Base-by-base conservation (phyloP, 2,888 invertebrate genomes). In the Congeria kusceri region DNA sequence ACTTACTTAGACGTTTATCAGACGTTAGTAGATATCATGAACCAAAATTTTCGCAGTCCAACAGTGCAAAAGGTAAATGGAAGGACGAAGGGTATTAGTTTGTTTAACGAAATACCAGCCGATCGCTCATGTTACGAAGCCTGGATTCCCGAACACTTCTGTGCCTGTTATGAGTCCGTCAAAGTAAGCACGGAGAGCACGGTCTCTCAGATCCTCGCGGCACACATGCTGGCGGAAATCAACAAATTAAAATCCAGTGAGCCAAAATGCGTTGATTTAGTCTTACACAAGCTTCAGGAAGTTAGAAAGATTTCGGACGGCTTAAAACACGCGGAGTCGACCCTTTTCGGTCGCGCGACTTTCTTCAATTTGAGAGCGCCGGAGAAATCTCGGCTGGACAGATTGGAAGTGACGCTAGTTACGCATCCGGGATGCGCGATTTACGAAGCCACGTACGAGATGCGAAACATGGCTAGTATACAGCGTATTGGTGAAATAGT, bases 1-100 rank as follows among this genome's bases (percentile, higher is more conserved):
- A 97, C 96, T 0, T 97, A 96, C 0, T 97, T 95, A 91, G 98
- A 98, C 92, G 94, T 98, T 11, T 96, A 97, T 92, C 96, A 96
- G 82, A 97, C 97, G 0, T 92, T 98, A 62, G 83, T 94, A 18
- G 96, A 97, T 92, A 93, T 98, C 44, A 68, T 87, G 2, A 63
- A 86, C 62, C 85, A 86, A 46, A 79, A 79, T 53, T 84, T 81
- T 5, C 25, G 18, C 0, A 77, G 74, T 47, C 64, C 74, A 7
- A 27, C 67, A 11, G 71, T 67, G 5, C 61, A 46, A 13, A 5
- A 66, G 15, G 27, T 28, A 1, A 67, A 78, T 1, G 58, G 58
- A 11, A 53, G 27, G 75, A 72, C 20, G 61, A 68, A 88, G 57
- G 88, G 89, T 0, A 84, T 89, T 11, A 97, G 97, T 92, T 94